Conservation (phyloP, 2,113 vertebrate genomes). For the Trematocara marginatum region DNA sequence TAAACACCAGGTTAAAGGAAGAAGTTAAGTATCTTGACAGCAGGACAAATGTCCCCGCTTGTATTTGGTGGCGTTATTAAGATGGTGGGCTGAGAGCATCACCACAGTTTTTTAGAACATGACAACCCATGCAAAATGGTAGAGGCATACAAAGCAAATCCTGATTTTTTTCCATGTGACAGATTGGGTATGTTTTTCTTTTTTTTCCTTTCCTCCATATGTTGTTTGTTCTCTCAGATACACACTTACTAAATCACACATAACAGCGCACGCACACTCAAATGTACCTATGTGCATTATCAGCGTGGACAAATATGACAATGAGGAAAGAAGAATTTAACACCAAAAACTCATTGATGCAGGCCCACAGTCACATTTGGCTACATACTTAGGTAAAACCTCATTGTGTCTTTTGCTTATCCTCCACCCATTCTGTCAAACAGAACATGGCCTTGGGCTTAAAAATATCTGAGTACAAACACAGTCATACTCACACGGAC, state of each 20-base stretch:
- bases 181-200: constrained; percentile 42
- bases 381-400: constrained; percentile 6
- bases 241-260: constrained; percentile 26
- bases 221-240: constrained; percentile 42
- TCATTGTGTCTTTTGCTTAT: constrained; percentile 1
- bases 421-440: constrained; percentile 20
- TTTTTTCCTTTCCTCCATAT: constrained; percentile 1
- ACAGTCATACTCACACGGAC: not conserved
- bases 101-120: constrained; percentile 36
- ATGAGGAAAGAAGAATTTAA: not conserved
- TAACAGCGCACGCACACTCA: not conserved
- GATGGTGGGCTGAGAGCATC: constrained; percentile 29
- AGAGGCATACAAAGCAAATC: constrained; percentile 40
- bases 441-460: constrained; percentile 36
- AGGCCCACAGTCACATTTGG: not conserved
- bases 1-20: constrained; percentile 26
- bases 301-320: not conserved
- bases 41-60: constrained; percentile 3
- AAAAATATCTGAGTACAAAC: constrained; percentile 37
- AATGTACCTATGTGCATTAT: not conserved
- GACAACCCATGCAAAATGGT: constrained; percentile 50
- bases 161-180: constrained; percentile 42
- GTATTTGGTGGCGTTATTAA: constrained; percentile 20
- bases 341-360: not conserved
- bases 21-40: constrained; percentile 14